Evolutionary conservation across 2,888 invertebrate genomes (phyloP).

Genomic region (Cylloceria caligata): DNA sequence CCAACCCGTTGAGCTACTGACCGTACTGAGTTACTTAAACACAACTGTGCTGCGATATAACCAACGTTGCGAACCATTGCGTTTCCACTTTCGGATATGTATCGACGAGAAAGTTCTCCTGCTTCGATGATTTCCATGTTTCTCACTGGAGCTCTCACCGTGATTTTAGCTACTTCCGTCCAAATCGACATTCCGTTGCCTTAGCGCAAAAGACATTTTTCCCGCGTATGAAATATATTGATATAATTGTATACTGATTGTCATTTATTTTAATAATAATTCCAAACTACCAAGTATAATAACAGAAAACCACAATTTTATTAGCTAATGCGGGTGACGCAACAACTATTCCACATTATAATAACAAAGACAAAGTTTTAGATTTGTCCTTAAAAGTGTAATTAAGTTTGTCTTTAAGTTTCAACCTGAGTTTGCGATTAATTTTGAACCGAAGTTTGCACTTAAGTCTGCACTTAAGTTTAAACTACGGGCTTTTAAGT

Average conservation of each 20-base stretch:
- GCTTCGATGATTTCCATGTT: constrained; percentile 1
- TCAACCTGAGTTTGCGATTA: too few species aligned
- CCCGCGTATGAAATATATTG: background rate
- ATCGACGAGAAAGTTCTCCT: constrained; percentile 2
- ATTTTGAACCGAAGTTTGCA: too few species aligned
- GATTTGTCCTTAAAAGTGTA: too few species aligned
- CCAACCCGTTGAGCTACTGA: background rate
- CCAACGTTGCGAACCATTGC: constrained; percentile 21
- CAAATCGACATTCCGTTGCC: background rate
- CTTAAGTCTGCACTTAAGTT: too few species aligned
- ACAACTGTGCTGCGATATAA: constrained; percentile 7
- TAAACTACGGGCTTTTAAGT: too few species aligned
- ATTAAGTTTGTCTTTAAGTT: too few species aligned
- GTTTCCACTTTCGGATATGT: constrained; percentile 2
- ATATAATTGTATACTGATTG: background rate
- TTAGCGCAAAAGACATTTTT: background rate
- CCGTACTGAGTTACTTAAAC: background rate
- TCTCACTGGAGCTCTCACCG: background rate
- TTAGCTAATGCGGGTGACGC: background rate
- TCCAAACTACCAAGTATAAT: background rate
- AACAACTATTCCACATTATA: background rate
- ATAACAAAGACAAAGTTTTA: too few species aligned
- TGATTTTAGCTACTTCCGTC: background rate
- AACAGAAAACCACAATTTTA: background rate
- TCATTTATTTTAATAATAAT: background rate